These are phyloP conservation scores for Eristalis pertinax DNA, from an alignment of 2,888 invertebrate species.

Conservation along the genomic window DNA sequence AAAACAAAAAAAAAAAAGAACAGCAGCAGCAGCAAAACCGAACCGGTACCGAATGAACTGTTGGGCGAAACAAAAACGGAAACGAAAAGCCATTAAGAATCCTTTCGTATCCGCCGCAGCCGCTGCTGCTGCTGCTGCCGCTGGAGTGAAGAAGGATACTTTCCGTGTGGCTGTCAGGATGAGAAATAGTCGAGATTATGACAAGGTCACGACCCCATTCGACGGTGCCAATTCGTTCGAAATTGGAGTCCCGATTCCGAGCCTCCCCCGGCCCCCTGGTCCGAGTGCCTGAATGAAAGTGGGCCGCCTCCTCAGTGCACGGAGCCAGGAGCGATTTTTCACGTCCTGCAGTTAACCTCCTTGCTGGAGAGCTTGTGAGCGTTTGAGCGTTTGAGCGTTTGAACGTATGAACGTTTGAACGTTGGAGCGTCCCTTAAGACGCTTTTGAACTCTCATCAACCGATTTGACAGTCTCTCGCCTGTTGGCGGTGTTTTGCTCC, in stretches of 20 bases:
- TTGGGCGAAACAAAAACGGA: not conserved
- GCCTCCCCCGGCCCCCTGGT: not conserved
- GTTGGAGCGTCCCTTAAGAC: slow-evolving; percentile 46
- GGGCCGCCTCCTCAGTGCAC: too few relatives aligned
- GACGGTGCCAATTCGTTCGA: slow-evolving; percentile 37
- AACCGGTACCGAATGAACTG: too few relatives aligned
- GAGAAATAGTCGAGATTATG: slow-evolving; percentile 64
- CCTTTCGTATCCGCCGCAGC: slow-evolving; percentile 31
- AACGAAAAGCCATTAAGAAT: slow-evolving; percentile 44
- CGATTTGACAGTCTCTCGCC: slow-evolving; percentile 63
- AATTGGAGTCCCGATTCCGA: slow-evolving; percentile 2
- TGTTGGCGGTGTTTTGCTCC: slow-evolving; percentile 48
- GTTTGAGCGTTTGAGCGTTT: slow-evolving; percentile 22
- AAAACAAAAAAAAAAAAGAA: not conserved
- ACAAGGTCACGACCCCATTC: slow-evolving; percentile 69
- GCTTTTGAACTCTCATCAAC: slow-evolving; percentile 45
- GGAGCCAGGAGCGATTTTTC: slow-evolving; percentile 47
- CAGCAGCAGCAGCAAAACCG: too few relatives aligned
- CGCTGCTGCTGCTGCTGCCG: not conserved
- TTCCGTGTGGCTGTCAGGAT: slow-evolving; percentile 57
- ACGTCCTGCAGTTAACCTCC: slow-evolving; percentile 58
- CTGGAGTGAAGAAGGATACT: slow-evolving; percentile 8
- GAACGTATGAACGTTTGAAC: not conserved
- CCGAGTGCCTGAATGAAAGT: slow-evolving; percentile 27
- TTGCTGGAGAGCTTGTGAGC: slow-evolving; percentile 30